phyloP scores from a whole-genome alignment of 2,888 invertebrate genomes.

The Melanchra persicariae region DNA sequence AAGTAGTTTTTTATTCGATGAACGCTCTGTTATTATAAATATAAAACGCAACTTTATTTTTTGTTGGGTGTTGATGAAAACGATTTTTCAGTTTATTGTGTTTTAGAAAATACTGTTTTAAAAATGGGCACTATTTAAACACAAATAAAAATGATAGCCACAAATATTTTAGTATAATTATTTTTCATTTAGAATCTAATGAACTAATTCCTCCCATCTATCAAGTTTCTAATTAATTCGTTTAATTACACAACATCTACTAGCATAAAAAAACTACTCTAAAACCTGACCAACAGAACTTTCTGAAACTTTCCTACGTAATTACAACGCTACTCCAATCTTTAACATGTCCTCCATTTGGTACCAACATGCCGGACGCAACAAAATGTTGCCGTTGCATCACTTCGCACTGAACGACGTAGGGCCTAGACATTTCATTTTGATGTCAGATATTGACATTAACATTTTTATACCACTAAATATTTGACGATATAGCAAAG shows the following conservation, averaged over 20 bases:
- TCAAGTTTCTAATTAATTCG: conserved; percentile 22
- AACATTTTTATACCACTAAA: background rate
- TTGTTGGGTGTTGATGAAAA: background rate
- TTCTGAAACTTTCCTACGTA: background rate
- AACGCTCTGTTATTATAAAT: background rate
- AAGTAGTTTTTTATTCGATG: conserved; percentile 36
- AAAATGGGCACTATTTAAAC: background rate
- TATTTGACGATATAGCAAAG: too few relatives aligned
- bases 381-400: conserved; percentile 1
- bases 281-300: conserved; percentile 5
- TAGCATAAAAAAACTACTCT: conserved; percentile 24
- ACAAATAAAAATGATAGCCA: background rate
- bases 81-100: conserved; percentile 2
- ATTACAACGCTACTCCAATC: conserved; percentile 19
- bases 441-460: background rate
- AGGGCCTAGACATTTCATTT: background rate
- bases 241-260: conserved; percentile 20
- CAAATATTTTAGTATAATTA: background rate
- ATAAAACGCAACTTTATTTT: background rate
- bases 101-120: background rate
- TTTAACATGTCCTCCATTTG: background rate
- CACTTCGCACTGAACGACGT: background rate
- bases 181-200: background rate
- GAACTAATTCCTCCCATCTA: background rate
- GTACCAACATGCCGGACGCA: background rate